phyloP scores from a whole-genome alignment of 2,888 invertebrate species.

The Papilio gigon region DNA sequence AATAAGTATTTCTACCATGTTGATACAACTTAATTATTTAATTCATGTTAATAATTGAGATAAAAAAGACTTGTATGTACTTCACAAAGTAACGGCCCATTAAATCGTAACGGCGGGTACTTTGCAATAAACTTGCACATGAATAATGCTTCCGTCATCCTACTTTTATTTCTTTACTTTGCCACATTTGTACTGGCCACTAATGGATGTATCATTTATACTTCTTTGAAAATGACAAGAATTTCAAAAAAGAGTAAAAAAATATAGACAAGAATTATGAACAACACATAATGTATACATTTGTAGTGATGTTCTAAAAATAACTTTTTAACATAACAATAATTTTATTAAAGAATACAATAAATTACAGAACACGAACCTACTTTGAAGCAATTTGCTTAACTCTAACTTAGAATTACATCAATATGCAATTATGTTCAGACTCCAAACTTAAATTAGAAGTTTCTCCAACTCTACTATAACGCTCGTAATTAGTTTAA shows the following conservation, averaged over 20 bases:
- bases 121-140: slow-evolving; percentile 9
- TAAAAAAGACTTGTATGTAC: no score
- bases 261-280: not conserved
- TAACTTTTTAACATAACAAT: not conserved
- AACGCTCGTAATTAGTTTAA: slow-evolving; percentile 68
- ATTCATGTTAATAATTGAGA: no score
- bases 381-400: slow-evolving; percentile 37
- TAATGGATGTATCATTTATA: not conserved
- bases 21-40: no score
- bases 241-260: not conserved
- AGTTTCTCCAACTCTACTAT: slow-evolving; percentile 72
- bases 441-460: slow-evolving; percentile 52
- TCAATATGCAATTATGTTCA: slow-evolving; percentile 39
- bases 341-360: slow-evolving; percentile 1
- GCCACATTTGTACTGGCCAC: not conserved
- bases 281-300: not conserved
- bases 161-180: not conserved
- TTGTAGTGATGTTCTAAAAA: not conserved
- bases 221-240: not conserved
- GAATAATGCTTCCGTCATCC: slow-evolving; percentile 1
- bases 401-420: slow-evolving; percentile 41
- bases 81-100: slow-evolving; percentile 25
- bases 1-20: no score
- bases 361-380: slow-evolving; percentile 7
- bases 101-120: not conserved